Evolutionary conservation across 2,113 vertebrate species (phyloP), one percentile per base, ranked within the genome.

Genomic region (Verasper variegatus): DNA sequence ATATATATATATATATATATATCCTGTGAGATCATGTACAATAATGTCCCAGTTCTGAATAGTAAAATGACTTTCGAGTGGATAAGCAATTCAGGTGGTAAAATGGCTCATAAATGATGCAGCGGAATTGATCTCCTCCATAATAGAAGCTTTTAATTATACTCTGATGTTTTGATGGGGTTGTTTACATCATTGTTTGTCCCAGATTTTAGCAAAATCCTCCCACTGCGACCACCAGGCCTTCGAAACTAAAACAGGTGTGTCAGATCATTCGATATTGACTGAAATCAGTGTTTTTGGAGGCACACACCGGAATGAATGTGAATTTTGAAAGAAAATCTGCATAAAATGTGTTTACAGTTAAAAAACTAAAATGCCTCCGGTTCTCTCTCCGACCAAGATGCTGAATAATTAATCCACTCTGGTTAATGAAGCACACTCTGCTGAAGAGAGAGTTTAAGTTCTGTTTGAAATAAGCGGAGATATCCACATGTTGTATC

Each of bases 321-420:
- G 31, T 9, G 15, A 63, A 57, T 23, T 69, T 71, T 57, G 49
- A 9, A 7, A 56, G 23, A 73, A 81, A 75, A 54, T 62, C 58
- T 62, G 51, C 27, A 66, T 45, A 68, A 73, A 78, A 82, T 49
- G 51, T 82, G 69, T 86, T 87, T 81, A 75, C 52, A 85, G 76
- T 87, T 51, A 52, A 81, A 51, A 49, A 49, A 40, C 6, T 20
- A 81, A 37, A 62, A 11, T 23, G 69, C 81, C 62, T 81, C 57
- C 73, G 54, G 78, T 57, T 78, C 72, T 83, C 49, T 75, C 71
- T 76, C 72, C 70, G 64, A 79, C 71, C 55, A 65, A 72, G 57
- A 78, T 74, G 52, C 68, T 90, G 71, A 88, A 90, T 89, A 84
- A 90, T 90, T 87, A 71, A 89, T 85, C 66, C 61, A 54, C 24